Percentiles rank a stretch among this genome's conserved stretches.
These are phyloP conservation scores for Platerodrilus igneus DNA, from an alignment of 2,888 invertebrate genomes.

Conservation along the genomic window DNA sequence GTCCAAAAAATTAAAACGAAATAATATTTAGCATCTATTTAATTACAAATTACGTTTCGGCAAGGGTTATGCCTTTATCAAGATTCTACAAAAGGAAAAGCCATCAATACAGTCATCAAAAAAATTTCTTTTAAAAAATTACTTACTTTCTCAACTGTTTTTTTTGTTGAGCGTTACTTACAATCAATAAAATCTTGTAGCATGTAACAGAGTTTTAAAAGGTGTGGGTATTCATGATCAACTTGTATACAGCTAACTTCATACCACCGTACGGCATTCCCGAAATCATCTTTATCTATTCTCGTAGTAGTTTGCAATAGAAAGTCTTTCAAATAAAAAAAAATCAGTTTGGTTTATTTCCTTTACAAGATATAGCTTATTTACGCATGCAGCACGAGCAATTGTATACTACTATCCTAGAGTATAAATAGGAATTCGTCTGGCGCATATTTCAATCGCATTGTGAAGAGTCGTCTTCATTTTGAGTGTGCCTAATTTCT, in stretches of 20 bases:
- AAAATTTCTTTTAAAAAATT: too few relatives aligned
- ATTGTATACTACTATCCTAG: not conserved
- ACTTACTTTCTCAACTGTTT: too few relatives aligned
- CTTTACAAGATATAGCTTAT: not conserved
- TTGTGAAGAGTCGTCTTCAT: constrained; percentile 2
- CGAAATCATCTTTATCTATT: not conserved
- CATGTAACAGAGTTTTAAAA: not conserved
- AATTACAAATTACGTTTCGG: too few relatives aligned
- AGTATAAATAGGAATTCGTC: constrained; percentile 5
- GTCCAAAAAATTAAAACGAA: too few relatives aligned
- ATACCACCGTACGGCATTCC: not conserved
- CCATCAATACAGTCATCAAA: too few relatives aligned
- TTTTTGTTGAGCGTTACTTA: not conserved
- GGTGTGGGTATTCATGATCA: constrained; percentile 1
- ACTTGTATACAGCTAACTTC: constrained; percentile 1
- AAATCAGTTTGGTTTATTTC: too few relatives aligned
- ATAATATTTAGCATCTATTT: too few relatives aligned
- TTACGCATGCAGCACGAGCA: not conserved
- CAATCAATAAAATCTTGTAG: not conserved
- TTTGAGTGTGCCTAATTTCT: constrained; percentile 1
- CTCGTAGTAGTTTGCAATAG: constrained; percentile 1
- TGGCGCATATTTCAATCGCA: constrained; percentile 1
- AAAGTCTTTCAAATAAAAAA: constrained; percentile 1
- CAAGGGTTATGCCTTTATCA: too few relatives aligned
- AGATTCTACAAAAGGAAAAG: too few relatives aligned